A percentile compares a stretch with the other conserved stretches of the same genome.
These are phyloP conservation scores for Neosalanx taihuensis DNA, from an alignment of 2,797 vertebrate genomes.

Conservation along the genomic window DNA sequence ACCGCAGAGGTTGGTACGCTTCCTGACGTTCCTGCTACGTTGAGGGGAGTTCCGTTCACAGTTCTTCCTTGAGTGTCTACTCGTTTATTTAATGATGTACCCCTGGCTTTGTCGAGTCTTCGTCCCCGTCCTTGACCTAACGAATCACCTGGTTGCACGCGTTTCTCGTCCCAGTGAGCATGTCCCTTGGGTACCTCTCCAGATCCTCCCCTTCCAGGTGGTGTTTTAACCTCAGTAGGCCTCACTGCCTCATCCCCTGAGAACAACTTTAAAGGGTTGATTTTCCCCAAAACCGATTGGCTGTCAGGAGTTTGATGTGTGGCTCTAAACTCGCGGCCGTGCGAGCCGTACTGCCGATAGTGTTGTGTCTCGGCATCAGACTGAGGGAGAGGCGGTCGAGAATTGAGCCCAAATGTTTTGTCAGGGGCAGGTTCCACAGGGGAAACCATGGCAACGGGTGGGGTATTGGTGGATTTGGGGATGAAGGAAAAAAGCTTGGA, in stretches of 20 bases:
- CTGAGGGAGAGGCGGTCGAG: slow-evolving; percentile 58
- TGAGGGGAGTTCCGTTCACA: slow-evolving; percentile 32
- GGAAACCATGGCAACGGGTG: slow-evolving; percentile 67
- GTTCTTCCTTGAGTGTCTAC: slow-evolving; percentile 31
- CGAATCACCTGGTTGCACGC: slow-evolving; percentile 20
- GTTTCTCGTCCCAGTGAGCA: slow-evolving; percentile 28
- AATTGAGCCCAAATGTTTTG: slow-evolving; percentile 57
- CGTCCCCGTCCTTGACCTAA: not conserved
- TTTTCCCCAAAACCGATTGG: slow-evolving; percentile 76
- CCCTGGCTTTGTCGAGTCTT: slow-evolving; percentile 33
- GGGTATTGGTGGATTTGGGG: slow-evolving; percentile 65
- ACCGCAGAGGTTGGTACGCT: slow-evolving; percentile 26
- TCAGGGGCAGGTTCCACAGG: slow-evolving; percentile 69
- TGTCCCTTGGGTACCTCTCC: slow-evolving; percentile 27
- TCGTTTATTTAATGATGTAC: slow-evolving; percentile 38
- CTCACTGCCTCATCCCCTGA: slow-evolving; percentile 50
- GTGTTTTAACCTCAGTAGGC: slow-evolving; percentile 41
- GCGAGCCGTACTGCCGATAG: slow-evolving; percentile 36
- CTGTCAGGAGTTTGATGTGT: slow-evolving; percentile 63
- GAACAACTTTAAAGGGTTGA: slow-evolving; percentile 81
- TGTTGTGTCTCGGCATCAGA: slow-evolving; percentile 46
- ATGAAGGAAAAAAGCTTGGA: slow-evolving; percentile 72
- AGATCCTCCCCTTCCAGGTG: slow-evolving; percentile 23
- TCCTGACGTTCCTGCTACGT: slow-evolving; percentile 32
- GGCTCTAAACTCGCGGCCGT: slow-evolving; percentile 30